These are phyloP conservation scores for Melieria crassipennis DNA, from an alignment of 2,888 invertebrate genomes.

Conservation along the genomic window DNA sequence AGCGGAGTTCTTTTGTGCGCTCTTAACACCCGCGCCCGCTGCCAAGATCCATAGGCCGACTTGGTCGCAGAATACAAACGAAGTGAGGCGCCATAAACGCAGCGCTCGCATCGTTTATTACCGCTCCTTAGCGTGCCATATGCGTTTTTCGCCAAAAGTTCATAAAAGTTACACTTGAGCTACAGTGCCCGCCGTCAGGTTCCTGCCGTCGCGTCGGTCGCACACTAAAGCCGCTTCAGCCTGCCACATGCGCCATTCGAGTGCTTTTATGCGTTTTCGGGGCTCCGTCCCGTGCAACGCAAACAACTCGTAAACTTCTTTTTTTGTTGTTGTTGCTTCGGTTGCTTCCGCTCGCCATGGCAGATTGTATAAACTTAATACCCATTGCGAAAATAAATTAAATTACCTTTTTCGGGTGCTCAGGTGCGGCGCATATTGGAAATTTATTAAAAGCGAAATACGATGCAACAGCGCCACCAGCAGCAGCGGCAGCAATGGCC, in stretches of 20 bases:
- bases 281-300: not conserved
- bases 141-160: slow-evolving; percentile 2
- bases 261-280: not conserved
- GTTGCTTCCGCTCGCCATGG: not conserved
- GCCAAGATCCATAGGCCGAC: not conserved
- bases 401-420: slow-evolving; percentile 1
- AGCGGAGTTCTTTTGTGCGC: not conserved
- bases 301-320: slow-evolving; percentile 4
- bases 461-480: not conserved
- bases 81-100: slow-evolving; percentile 2
- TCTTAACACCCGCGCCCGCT: not conserved
- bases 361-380: not conserved
- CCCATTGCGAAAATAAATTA: slow-evolving; percentile 7
- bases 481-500: not conserved
- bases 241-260: not conserved
- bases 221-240: not conserved
- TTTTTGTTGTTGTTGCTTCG: not conserved
- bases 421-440: slow-evolving; percentile 4
- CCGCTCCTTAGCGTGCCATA: not conserved
- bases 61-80: not conserved
- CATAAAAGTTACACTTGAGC: not conserved
- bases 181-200: not conserved
- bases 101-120: not conserved
- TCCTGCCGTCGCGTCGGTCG: not conserved
- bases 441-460: slow-evolving; percentile 7